Evolutionary conservation across 1,140 invertebrate genomes (phyloP), one percentile per base, ranked within the genome.

Genomic region (Drosophila rhopaloa): DNA sequence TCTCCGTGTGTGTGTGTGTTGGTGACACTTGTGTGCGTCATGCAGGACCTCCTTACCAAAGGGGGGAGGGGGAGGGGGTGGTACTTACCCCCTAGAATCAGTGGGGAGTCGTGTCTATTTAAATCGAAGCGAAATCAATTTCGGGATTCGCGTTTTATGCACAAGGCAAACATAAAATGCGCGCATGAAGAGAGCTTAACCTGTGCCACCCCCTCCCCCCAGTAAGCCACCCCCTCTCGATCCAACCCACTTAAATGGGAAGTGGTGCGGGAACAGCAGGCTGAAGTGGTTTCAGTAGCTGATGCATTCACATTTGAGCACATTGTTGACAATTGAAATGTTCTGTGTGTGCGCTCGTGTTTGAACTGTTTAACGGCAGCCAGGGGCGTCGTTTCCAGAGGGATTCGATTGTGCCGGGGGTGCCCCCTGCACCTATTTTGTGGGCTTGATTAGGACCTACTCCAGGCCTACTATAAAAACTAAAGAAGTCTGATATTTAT

Each of bases 41-140:
- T 66, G 43, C 38, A 29, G 27, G 41, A 48, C 13, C 46, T 14
- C 6, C 46, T 29, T n/a, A n/a, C 46, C n/a, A 24, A 40, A 27
- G 14, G 16, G 38, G 32, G 9, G n/a, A 14, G 2, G 19, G 19
- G 19, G 19, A 19, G 5, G 14, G n/a, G 19, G 1, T 19, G 19
- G 40, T 16, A 9, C 57, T 27, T n/a, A n/a, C 43, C 44, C 38
- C 65, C 40, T 37, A 2, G 63, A 47, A 56, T 48, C 67, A 16
- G 68, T 44, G 68, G 62, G 72, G 47, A 51, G 47, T 14, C 67
- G 71, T 78, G 81, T 86, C 81, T 85, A 85, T 85, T 85, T 85
- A 85, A 85, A 86, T 85, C 82, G 82, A 78, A 81, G 82, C 66
- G 70, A 85, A 85, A 85, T 86, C 82, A 85, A 85, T 85, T 85